Percentiles rank a stretch among this genome's conserved stretches.
phyloP scores from a whole-genome alignment of 2,797 vertebrate genomes.

The Apodemus agrarius region DNA sequence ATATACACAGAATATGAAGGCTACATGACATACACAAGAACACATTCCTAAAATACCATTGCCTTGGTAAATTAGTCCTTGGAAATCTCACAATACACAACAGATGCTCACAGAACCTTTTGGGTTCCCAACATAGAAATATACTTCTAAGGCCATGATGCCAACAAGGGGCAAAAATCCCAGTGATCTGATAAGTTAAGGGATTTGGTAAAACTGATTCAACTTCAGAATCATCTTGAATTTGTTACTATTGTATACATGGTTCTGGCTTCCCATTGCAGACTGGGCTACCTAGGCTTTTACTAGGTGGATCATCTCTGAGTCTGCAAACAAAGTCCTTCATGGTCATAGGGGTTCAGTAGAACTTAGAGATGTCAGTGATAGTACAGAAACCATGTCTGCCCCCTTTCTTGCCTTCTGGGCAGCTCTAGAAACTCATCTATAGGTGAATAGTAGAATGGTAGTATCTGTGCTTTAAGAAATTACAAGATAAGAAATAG shows the following conservation, averaged over 20 bases:
- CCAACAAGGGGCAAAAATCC: neutral
- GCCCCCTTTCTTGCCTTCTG: neutral
- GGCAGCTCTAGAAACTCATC: neutral
- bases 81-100: neutral
- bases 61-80: neutral
- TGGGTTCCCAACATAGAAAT: neutral
- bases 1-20: neutral
- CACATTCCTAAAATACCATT: neutral
- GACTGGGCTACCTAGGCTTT: neutral
- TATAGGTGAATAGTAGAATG: too few species aligned
- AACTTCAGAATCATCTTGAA: constrained; percentile 6
- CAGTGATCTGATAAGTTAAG: neutral
- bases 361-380: neutral
- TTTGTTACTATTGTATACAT: neutral
- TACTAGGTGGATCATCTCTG: neutral
- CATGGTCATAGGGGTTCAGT: neutral
- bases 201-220: neutral
- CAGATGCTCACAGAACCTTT: neutral
- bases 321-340: neutral
- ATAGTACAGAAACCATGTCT: neutral
- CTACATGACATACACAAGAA: fast-evolving
- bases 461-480: neutral
- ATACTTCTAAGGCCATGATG: neutral
- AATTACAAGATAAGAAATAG: neutral
- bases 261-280: neutral